phyloP scores from a whole-genome alignment of 2,797 vertebrate genomes.

The Ibycter americanus region DNA sequence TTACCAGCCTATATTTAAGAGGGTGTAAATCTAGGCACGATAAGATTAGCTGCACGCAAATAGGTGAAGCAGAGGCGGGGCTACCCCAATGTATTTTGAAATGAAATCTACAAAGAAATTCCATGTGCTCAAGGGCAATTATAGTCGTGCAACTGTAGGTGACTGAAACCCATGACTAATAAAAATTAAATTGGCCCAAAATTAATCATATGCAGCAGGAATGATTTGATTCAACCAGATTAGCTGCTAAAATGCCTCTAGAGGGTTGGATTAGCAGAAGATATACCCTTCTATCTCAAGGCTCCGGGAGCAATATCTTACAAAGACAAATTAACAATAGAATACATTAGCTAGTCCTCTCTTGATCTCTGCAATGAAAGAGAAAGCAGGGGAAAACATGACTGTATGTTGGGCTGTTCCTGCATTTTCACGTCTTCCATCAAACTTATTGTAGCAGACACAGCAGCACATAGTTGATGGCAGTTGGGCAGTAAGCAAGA shows the following conservation, averaged over 20 bases:
- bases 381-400: neutral
- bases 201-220: conserved; percentile 74
- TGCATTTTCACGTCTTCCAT: neutral
- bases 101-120: conserved; percentile 70
- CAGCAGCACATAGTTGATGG: neutral
- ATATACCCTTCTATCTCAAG: conserved; percentile 39
- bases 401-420: neutral
- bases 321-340: conserved; percentile 33
- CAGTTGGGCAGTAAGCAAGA: neutral
- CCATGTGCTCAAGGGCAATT: conserved; percentile 73
- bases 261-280: conserved; percentile 56
- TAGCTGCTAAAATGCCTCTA: conserved; percentile 67
- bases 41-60: conserved; percentile 3
- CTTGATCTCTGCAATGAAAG: neutral
- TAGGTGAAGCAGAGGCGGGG: neutral
- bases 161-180: conserved; percentile 79
- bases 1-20: conserved; percentile 11
- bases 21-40: neutral
- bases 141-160: conserved; percentile 69
- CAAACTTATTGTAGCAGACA: neutral
- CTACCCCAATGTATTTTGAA: conserved; percentile 15
- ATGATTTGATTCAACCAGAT: conserved; percentile 78
- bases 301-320: conserved; percentile 15
- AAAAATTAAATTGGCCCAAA: conserved; percentile 76
- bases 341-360: neutral